These are phyloP conservation scores for Trachelus iudaicus DNA, from an alignment of 2,888 invertebrate genomes.

Conservation along the genomic window DNA sequence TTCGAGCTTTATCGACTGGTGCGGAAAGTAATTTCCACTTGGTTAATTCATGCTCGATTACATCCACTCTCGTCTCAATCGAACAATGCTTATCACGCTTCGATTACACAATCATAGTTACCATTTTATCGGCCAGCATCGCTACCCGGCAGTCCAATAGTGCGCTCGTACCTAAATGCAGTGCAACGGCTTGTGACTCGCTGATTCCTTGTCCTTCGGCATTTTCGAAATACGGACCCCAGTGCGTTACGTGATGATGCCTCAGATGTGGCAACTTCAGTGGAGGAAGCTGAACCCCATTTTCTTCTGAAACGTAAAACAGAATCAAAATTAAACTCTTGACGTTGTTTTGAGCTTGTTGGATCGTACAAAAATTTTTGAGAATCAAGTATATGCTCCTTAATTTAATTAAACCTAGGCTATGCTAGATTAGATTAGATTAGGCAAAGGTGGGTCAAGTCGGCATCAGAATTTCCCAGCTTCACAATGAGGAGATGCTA, in stretches of 20 bases:
- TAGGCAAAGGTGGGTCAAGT: neutral
- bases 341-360: no score
- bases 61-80: neutral
- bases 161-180: constrained; percentile 75
- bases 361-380: no score
- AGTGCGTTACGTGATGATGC: constrained; percentile 77
- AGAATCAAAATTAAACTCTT: neutral
- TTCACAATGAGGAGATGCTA: neutral
- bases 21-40: neutral
- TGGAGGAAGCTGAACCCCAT: constrained; percentile 35
- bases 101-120: constrained; percentile 49
- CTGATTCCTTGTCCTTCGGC: constrained; percentile 68
- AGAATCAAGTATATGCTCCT: neutral
- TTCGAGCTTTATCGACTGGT: neutral
- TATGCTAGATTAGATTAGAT: neutral
- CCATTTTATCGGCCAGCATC: constrained; percentile 78
- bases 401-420: neutral
- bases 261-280: constrained; percentile 67
- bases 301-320: neutral
- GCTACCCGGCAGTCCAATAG: constrained; percentile 76
- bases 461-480: neutral
- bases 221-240: constrained; percentile 79
- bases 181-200: constrained; percentile 70
- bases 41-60: neutral
- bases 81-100: neutral